A percentile compares a stretch with the other conserved stretches of the same genome.
phyloP scores from a whole-genome alignment of 2,113 vertebrate species.

The Tyrannus savana region DNA sequence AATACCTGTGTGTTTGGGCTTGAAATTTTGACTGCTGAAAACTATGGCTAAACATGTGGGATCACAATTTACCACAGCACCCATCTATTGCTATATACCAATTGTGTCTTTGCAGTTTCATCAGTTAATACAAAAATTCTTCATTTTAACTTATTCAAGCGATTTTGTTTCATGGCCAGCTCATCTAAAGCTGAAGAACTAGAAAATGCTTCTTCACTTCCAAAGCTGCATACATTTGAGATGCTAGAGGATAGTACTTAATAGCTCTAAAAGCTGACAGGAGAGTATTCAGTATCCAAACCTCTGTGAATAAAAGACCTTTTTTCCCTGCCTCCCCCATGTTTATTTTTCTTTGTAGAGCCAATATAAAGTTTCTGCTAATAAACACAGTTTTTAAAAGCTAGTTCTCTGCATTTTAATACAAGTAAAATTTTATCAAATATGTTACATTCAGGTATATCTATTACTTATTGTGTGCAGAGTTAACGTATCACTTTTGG shows the following conservation, averaged over 20 bases:
- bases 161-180: neutral
- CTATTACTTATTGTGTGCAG: neutral
- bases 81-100: neutral
- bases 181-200: neutral
- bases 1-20: neutral
- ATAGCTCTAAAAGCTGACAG: neutral
- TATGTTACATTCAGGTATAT: neutral
- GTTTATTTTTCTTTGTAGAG: neutral
- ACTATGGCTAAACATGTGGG: neutral
- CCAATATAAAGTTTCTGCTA: neutral
- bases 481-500: neutral
- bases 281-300: neutral
- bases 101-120: neutral
- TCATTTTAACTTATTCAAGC: neutral
- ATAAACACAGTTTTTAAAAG: neutral
- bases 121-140: neutral
- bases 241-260: neutral
- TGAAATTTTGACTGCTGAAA: neutral
- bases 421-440: neutral
- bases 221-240: neutral
- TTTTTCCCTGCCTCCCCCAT: neutral
- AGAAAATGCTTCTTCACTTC: neutral
- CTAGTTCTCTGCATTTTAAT: neutral
- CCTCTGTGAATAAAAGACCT: neutral
- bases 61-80: neutral